Evolutionary conservation across 2,797 vertebrate species (phyloP).

Genomic region (Tolypeutes matacus): DNA sequence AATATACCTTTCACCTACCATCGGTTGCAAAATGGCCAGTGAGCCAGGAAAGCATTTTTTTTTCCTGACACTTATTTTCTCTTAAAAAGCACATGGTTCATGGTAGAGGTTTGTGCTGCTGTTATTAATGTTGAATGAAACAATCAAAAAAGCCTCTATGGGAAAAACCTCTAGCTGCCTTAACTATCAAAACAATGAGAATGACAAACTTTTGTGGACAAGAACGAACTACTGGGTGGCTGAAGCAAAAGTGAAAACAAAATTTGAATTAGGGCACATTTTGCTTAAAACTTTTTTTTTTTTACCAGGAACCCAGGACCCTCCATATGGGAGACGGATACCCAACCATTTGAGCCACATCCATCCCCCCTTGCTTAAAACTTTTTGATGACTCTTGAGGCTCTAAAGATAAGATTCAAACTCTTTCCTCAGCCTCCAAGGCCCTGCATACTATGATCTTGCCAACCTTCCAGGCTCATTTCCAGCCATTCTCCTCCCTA

Average conservation of each 20-base stretch:
- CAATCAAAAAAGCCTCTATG: neutral
- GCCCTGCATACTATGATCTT: neutral
- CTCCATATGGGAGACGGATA: no score
- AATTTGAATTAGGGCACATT: neutral
- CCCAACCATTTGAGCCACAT: no score
- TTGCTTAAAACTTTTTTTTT: constrained; percentile 47
- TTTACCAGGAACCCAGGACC: no score
- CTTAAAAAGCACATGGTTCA: neutral
- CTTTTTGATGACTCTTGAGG: neutral
- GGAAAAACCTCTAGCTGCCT: neutral
- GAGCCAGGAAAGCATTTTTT: neutral
- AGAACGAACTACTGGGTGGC: neutral
- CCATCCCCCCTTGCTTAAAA: no score
- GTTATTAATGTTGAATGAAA: constrained; percentile 12
- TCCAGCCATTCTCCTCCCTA: neutral
- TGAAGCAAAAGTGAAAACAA: constrained; percentile 26
- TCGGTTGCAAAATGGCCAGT: neutral
- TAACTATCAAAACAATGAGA: neutral
- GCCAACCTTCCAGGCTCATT: neutral
- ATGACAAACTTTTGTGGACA: neutral
- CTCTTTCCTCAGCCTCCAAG: neutral
- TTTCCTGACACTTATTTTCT: neutral
- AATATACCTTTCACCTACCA: neutral
- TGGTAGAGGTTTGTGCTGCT: neutral
- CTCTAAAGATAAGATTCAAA: constrained; percentile 7